These are phyloP conservation scores for Dolichopus griseipennis DNA, from an alignment of 2,888 invertebrate genomes.

Conservation along the genomic window DNA sequence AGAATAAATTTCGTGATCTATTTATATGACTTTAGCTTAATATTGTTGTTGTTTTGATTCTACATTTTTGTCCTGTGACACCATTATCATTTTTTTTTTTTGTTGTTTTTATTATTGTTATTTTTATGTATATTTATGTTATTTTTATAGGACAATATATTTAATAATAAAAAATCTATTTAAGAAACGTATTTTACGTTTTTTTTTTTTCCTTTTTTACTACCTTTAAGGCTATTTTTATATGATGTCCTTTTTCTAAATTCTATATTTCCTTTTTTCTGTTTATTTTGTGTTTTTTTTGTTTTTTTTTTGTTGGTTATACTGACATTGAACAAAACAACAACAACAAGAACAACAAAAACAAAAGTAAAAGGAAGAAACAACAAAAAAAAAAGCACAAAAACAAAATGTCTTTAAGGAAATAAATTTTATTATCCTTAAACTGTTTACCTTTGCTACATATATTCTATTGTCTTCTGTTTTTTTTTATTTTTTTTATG, in stretches of 20 bases:
- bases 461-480: not conserved
- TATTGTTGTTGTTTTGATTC: not conserved
- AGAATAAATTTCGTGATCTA: not conserved
- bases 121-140: not conserved
- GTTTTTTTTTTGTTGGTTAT: not conserved
- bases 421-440: slow-evolving; percentile 10
- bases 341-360: no score
- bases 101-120: not conserved
- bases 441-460: not conserved
- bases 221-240: not conserved
- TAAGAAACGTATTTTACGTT: not conserved
- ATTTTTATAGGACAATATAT: slow-evolving; percentile 4
- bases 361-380: not conserved
- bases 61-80: not conserved
- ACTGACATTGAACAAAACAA: no score
- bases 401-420: not conserved
- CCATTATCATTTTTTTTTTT: not conserved
- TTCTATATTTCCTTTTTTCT: not conserved
- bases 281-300: no score
- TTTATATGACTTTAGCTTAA: not conserved
- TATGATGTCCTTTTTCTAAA: not conserved
- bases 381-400: not conserved
- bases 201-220: not conserved
- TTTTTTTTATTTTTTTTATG: not conserved
- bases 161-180: slow-evolving; percentile 6